A percentile compares a stretch with the other conserved stretches of the same genome.
Conservation (phyloP, 2,888 invertebrate species). For the Acleris laterana region DNA sequence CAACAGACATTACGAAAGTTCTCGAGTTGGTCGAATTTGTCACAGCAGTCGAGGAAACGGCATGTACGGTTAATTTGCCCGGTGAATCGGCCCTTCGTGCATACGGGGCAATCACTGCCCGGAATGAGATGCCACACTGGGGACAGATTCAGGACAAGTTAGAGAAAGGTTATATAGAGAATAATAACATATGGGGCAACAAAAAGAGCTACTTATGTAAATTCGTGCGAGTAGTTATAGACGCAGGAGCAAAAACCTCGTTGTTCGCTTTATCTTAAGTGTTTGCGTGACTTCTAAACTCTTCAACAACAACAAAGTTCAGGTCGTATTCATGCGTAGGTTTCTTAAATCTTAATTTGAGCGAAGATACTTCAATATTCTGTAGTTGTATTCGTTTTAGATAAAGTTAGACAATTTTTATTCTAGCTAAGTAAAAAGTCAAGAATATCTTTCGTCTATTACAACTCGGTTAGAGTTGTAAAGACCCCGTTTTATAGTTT, state of each 20-base stretch:
- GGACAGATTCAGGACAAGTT: constrained; percentile 17
- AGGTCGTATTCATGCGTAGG: too few relatives aligned
- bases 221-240: background rate
- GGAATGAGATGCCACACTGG: background rate
- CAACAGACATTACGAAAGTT: constrained; percentile 24
- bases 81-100: constrained; percentile 18
- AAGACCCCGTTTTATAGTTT: background rate
- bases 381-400: too few relatives aligned
- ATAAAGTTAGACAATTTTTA: too few relatives aligned
- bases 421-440: too few relatives aligned
- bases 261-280: too few relatives aligned
- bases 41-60: constrained; percentile 25
- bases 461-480: background rate
- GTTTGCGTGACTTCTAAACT: too few relatives aligned
- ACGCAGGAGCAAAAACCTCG: too few relatives aligned
- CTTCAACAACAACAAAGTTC: too few relatives aligned
- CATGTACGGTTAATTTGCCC: constrained; percentile 19
- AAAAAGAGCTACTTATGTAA: background rate
- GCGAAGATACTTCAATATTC: too few relatives aligned
- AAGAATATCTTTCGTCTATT: background rate
- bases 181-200: constrained; percentile 1
- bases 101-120: constrained; percentile 1
- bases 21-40: constrained; percentile 20
- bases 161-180: constrained; percentile 8
- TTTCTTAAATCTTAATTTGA: too few relatives aligned